Conservation (phyloP, 2,113 vertebrate species). For the Eptesicus fuscus region DNA sequence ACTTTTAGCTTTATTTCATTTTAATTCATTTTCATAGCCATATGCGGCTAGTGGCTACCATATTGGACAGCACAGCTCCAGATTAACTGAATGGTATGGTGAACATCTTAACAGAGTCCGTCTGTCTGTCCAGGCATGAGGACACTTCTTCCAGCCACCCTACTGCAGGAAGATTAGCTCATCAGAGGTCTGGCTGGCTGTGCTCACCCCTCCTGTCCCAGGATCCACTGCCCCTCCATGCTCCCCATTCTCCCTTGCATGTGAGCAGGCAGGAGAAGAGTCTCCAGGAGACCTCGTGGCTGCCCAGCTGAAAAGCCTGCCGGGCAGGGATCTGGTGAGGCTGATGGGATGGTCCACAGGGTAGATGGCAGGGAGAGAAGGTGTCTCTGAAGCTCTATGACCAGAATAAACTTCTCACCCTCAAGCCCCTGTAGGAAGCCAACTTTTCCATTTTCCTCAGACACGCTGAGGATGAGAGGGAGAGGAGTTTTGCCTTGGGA, state of each 20-base stretch:
- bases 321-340: background rate
- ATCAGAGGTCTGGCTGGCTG: background rate
- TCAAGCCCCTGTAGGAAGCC: background rate
- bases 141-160: background rate
- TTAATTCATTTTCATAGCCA: background rate
- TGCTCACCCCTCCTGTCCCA: background rate
- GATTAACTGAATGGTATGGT: background rate
- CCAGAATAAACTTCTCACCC: background rate
- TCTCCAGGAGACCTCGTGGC: background rate
- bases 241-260: background rate
- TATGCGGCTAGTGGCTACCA: background rate
- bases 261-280: background rate
- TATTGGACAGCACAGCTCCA: background rate
- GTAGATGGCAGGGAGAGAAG: background rate
- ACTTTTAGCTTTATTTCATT: background rate
- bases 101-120: background rate
- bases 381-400: background rate
- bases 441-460: slow-evolving; percentile 11
- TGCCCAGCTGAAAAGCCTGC: background rate
- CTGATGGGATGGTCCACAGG: rapidly evolving
- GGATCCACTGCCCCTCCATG: background rate
- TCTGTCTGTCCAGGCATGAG: background rate
- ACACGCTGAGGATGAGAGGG: slow-evolving; percentile 35
- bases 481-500: slow-evolving; percentile 21
- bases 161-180: background rate